Conservation (phyloP, 2,888 invertebrate species). For the Yponomeuta plumbellus region DNA sequence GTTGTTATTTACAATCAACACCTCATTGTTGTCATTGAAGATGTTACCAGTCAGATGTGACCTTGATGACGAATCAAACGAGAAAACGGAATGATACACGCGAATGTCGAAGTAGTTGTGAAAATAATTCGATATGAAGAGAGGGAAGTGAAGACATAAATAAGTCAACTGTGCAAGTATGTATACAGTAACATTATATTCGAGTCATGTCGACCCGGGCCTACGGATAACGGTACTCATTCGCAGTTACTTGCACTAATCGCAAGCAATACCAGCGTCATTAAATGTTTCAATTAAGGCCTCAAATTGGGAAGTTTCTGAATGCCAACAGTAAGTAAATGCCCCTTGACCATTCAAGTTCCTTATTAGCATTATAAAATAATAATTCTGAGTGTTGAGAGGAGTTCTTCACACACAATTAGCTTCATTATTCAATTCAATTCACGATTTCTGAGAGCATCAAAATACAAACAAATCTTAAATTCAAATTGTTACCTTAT, state of each 20-base stretch:
- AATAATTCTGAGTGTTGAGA: constrained; percentile 40
- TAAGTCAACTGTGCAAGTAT: neutral
- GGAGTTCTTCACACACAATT: constrained; percentile 69
- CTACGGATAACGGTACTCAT: constrained; percentile 7
- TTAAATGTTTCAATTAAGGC: constrained; percentile 13
- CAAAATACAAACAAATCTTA: constrained; percentile 60
- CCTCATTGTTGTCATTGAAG: neutral
- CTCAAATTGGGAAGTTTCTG: too few relatives aligned
- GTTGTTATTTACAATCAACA: constrained; percentile 5
- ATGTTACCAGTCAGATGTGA: neutral
- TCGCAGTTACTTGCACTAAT: constrained; percentile 14
- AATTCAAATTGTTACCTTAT: constrained; percentile 68
- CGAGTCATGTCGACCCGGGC: constrained; percentile 3
- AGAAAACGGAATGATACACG: neutral
- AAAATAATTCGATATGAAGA: neutral
- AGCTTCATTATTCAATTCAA: constrained; percentile 62
- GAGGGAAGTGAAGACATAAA: constrained; percentile 3
- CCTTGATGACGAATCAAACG: neutral
- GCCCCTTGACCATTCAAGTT: constrained; percentile 25
- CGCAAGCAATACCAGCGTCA: neutral
- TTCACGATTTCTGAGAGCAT: constrained; percentile 37
- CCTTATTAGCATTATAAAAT: constrained; percentile 54
- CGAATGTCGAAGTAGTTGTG: neutral
- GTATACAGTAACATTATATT: neutral
- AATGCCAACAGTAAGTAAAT: neutral